A percentile compares a stretch with the other conserved stretches of the same genome.
Conservation (phyloP, 92 coral and sea anemone genomes). For the Porites evermanni region DNA sequence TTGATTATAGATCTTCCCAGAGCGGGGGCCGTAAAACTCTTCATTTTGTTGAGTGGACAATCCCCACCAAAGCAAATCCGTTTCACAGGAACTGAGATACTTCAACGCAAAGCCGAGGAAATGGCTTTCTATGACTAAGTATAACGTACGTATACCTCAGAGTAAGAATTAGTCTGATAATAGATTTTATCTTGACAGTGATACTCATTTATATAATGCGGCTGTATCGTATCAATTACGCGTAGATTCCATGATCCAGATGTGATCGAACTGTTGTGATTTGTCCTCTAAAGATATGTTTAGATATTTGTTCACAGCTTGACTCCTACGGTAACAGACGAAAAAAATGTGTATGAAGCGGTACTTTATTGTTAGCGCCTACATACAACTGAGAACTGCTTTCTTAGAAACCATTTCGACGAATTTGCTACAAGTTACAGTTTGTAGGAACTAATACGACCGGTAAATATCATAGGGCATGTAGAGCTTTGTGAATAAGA, state of each 20-base stretch:
- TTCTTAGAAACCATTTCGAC: no score
- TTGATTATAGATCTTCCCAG: constrained; percentile 13
- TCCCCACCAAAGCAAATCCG: neutral
- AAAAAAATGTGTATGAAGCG: neutral
- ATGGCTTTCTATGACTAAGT: constrained; percentile 19
- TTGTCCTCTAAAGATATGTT: neutral
- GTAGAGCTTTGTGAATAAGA: neutral
- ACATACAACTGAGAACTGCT: no score
- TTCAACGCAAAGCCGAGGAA: neutral
- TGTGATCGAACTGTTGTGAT: constrained; percentile 12
- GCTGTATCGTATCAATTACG: constrained; percentile 13
- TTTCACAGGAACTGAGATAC: constrained; percentile 11
- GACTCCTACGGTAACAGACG: constrained; percentile 2
- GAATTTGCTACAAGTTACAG: no score
- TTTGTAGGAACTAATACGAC: no score
- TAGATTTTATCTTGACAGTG: constrained; percentile 12
- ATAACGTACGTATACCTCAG: neutral
- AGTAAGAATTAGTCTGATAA: constrained; percentile 5
- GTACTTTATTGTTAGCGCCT: no score
- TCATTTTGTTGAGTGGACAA: neutral
- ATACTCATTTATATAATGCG: neutral
- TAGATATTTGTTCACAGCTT: neutral
- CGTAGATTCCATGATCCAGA: neutral
- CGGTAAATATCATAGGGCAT: neutral
- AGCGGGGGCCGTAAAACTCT: neutral